Percentiles rank a stretch among this genome's conserved stretches.
phyloP scores from a whole-genome alignment of 1,140 invertebrate genomes.

The Drosophila mojavensis region DNA sequence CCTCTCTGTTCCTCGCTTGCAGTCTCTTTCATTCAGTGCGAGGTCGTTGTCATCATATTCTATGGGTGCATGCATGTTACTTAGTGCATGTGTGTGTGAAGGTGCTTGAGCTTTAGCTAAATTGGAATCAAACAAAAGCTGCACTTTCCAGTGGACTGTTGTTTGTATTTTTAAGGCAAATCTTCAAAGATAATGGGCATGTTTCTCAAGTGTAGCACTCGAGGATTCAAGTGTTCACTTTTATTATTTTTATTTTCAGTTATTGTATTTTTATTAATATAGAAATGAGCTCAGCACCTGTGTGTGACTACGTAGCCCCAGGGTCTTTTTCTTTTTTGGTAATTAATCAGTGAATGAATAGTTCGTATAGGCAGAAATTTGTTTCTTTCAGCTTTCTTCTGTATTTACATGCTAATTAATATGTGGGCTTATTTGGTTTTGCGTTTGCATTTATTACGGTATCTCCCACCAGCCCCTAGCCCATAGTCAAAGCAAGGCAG shows the following conservation, averaged over 20 bases:
- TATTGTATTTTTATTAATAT: slow-evolving; percentile 23
- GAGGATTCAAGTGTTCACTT: slow-evolving; percentile 32
- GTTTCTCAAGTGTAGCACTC: slow-evolving; percentile 37
- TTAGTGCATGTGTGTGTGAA: slow-evolving; percentile 1
- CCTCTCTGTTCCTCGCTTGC: background rate
- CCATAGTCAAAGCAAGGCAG: slow-evolving; percentile 36
- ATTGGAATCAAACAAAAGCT: slow-evolving; percentile 34
- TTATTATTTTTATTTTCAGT: slow-evolving; percentile 2
- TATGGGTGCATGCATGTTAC: slow-evolving; percentile 5
- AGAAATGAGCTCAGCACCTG: slow-evolving; percentile 51
- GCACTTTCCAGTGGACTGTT: slow-evolving; percentile 28
- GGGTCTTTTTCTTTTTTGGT: background rate
- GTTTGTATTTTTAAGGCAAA: slow-evolving; percentile 27
- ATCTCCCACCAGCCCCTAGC: background rate
- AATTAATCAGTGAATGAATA: slow-evolving; percentile 2
- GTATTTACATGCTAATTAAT: slow-evolving; percentile 1
- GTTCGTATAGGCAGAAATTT: background rate
- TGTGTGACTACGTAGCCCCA: background rate
- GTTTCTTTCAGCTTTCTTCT: background rate
- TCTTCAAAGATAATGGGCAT: slow-evolving; percentile 41
- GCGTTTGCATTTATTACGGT: slow-evolving; percentile 21
- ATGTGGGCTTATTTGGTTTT: slow-evolving; percentile 27
- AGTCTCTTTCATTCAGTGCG: slow-evolving; percentile 25
- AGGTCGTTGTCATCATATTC: slow-evolving; percentile 44
- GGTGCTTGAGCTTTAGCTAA: slow-evolving; percentile 42